Percentiles rank a stretch among this genome's conserved stretches.
phyloP scores from a whole-genome alignment of 2,888 invertebrate species.

The Mamestra brassicae region DNA sequence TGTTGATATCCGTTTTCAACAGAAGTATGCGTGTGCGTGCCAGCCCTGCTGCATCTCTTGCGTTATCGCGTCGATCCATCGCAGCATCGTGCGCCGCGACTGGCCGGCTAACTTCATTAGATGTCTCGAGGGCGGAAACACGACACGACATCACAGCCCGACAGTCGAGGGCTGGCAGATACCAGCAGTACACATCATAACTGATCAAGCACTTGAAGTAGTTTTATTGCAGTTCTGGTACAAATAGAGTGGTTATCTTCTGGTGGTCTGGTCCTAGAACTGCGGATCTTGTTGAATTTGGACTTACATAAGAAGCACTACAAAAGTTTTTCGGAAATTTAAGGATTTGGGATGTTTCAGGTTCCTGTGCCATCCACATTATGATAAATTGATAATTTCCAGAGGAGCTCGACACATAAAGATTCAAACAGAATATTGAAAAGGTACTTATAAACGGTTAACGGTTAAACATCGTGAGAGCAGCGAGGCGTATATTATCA shows the following conservation, averaged over 20 bases:
- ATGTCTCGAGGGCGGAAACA: not conserved
- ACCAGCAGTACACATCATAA: not conserved
- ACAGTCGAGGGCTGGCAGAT: no score
- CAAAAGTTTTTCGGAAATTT: not conserved
- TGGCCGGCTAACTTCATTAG: not conserved
- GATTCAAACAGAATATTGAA: not conserved
- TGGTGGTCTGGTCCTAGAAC: not conserved
- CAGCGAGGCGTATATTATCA: constrained; percentile 6
- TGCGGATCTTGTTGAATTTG: not conserved
- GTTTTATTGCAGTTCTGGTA: not conserved
- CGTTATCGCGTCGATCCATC: constrained; percentile 1
- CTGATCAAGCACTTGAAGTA: not conserved
- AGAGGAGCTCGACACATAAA: not conserved
- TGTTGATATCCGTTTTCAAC: not conserved
- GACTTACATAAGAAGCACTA: not conserved
- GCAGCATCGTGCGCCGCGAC: not conserved
- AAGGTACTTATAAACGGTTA: not conserved
- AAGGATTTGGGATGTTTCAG: not conserved
- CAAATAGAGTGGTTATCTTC: not conserved
- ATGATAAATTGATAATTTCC: not conserved
- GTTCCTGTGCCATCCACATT: not conserved
- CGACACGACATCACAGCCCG: not conserved
- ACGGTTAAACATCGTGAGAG: constrained; percentile 9
- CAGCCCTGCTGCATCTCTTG: not conserved
- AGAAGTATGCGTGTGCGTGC: not conserved